Conservation (phyloP, 2,888 invertebrate genomes). For the Pristionchus maxplancki region DNA sequence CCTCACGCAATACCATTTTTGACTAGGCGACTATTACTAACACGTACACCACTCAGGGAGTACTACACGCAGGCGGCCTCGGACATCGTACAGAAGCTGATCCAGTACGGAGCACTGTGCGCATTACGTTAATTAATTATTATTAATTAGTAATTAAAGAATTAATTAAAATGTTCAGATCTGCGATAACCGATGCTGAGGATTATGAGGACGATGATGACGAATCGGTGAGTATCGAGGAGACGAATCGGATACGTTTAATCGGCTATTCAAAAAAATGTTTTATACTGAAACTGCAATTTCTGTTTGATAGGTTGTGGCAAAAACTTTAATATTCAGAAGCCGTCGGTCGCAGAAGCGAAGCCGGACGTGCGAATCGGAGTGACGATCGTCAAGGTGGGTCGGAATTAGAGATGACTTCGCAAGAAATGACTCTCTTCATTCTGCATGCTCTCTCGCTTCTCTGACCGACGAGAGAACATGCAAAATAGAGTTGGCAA, state of each 20-base stretch:
- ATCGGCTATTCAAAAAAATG: background rate
- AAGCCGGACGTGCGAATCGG: background rate
- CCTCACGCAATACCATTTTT: background rate
- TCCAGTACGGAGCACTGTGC: constrained; percentile 3
- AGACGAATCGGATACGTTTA: too few species aligned
- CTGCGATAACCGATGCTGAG: background rate
- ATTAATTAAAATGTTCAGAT: background rate
- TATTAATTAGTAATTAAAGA: background rate
- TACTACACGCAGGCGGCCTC: constrained; percentile 1
- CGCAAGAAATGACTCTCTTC: too few species aligned
- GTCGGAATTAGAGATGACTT: too few species aligned
- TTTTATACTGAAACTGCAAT: too few species aligned
- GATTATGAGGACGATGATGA: background rate
- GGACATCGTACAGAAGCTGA: background rate
- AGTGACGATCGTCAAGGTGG: background rate
- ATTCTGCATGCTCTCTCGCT: too few species aligned
- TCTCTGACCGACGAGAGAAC: background rate
- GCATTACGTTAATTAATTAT: background rate
- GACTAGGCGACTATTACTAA: background rate
- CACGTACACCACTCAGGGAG: background rate
- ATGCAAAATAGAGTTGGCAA: background rate
- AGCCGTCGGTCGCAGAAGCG: background rate
- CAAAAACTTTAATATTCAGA: background rate
- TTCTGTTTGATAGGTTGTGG: too few species aligned
- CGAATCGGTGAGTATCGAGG: too few species aligned